Percentiles rank a stretch among this genome's conserved stretches.
Conservation (phyloP, 2,888 invertebrate genomes). For the Cenopis cana region DNA sequence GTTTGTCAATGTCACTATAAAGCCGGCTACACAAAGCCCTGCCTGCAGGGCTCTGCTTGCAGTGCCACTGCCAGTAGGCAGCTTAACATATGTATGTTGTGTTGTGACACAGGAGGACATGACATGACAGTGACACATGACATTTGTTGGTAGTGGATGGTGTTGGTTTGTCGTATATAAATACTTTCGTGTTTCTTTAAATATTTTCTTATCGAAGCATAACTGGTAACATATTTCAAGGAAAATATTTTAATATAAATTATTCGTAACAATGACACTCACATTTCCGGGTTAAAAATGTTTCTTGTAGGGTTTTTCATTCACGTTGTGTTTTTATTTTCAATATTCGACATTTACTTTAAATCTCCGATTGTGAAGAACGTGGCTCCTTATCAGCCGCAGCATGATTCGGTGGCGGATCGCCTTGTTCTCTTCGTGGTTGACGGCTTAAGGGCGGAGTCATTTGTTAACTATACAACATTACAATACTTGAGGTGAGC, state of each 20-base stretch:
- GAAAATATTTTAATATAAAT: background rate
- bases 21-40: too few relatives aligned
- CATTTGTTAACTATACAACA: conserved; percentile 87
- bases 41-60: too few relatives aligned
- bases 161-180: too few relatives aligned
- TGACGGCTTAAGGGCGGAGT: conserved; percentile 96
- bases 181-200: background rate
- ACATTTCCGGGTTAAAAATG: conserved; percentile 53
- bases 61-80: too few relatives aligned
- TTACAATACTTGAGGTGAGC: conserved; percentile 88
- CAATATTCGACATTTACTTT: conserved; percentile 97
- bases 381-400: conserved; percentile 83
- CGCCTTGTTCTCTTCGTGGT: conserved; percentile 95
- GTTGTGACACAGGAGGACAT: too few relatives aligned
- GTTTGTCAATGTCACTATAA: too few relatives aligned
- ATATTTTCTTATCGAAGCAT: background rate
- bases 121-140: too few relatives aligned
- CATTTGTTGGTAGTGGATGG: too few relatives aligned
- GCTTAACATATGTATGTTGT: too few relatives aligned
- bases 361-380: conserved; percentile 93
- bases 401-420: conserved; percentile 86
- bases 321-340: conserved; percentile 91
- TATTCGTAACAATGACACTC: background rate
- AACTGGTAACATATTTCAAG: background rate
- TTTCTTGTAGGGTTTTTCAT: conserved; percentile 85